Conservation (phyloP, 2,797 vertebrate genomes). For the Cossypha caffra region DNA sequence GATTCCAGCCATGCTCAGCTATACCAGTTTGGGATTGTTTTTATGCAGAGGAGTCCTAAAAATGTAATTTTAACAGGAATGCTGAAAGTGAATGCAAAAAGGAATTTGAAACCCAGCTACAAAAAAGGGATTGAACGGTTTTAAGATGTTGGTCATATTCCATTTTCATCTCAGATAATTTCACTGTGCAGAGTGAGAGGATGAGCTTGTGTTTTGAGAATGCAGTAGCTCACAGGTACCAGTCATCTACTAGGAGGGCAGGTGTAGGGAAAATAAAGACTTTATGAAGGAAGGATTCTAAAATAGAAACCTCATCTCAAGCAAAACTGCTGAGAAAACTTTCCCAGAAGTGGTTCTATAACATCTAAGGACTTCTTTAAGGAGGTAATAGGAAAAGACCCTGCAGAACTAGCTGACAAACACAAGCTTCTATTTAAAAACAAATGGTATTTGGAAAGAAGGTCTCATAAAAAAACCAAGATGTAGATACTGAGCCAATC, state of each 20-base stretch:
- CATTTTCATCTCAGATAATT: neutral
- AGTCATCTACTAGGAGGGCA: too few species aligned
- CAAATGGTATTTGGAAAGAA: neutral
- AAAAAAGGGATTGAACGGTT: neutral
- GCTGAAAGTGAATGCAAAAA: neutral
- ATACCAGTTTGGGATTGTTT: neutral
- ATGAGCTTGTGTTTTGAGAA: neutral
- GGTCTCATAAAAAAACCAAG: neutral
- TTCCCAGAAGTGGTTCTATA: neutral
- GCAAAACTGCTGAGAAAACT: neutral
- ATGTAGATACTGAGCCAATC: neutral
- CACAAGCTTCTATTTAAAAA: neutral
- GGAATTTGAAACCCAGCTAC: neutral
- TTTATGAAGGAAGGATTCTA: neutral
- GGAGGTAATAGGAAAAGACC: neutral
- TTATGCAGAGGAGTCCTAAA: neutral
- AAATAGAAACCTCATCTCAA: neutral
- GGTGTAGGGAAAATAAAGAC: neutral
- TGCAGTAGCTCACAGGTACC: fast-evolving
- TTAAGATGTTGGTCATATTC: neutral
- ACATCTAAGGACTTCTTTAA: neutral
- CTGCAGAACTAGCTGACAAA: neutral
- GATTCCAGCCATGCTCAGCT: neutral
- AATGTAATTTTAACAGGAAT: neutral
- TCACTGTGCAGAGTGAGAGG: neutral